Conservation (phyloP, 2,888 invertebrate species). For the Megalurothrips usitatus region DNA sequence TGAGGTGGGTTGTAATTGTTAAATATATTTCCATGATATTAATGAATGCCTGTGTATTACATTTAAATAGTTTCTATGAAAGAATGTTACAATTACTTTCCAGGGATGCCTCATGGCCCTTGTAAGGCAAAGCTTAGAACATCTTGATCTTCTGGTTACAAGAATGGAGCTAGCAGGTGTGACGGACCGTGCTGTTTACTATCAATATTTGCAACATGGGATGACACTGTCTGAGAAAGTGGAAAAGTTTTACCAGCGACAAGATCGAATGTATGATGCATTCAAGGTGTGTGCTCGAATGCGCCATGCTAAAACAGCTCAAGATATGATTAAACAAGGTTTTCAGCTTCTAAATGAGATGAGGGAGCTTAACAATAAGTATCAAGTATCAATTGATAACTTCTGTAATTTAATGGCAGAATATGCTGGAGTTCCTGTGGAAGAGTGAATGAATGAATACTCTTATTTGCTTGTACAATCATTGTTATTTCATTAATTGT, state of each 20-base stretch:
- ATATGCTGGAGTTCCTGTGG: not conserved
- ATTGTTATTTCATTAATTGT: no score
- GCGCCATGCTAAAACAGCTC: conserved; percentile 5
- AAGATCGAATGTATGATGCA: conserved; percentile 5
- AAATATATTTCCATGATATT: not conserved
- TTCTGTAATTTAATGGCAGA: conserved; percentile 2
- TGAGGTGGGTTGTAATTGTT: not conserved
- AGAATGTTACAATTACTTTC: not conserved
- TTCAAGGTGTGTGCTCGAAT: conserved; percentile 13
- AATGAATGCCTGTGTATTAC: no score
- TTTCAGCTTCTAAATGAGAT: conserved; percentile 13
- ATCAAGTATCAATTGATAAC: conserved; percentile 12
- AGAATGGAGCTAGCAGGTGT: conserved; percentile 9
- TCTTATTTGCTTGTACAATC: not conserved
- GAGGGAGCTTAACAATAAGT: conserved; percentile 11
- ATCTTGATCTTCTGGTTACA: not conserved
- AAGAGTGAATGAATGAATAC: not conserved
- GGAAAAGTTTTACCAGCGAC: not conserved
- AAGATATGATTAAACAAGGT: not conserved
- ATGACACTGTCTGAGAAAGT: not conserved
- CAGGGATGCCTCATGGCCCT: conserved; percentile 4
- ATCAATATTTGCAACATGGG: conserved; percentile 5
- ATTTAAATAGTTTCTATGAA: not conserved
- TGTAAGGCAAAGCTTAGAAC: not conserved
- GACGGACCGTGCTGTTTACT: not conserved